These are phyloP conservation scores for Leptinotarsa texana DNA, from an alignment of 1,140 invertebrate species.

Conservation along the genomic window DNA sequence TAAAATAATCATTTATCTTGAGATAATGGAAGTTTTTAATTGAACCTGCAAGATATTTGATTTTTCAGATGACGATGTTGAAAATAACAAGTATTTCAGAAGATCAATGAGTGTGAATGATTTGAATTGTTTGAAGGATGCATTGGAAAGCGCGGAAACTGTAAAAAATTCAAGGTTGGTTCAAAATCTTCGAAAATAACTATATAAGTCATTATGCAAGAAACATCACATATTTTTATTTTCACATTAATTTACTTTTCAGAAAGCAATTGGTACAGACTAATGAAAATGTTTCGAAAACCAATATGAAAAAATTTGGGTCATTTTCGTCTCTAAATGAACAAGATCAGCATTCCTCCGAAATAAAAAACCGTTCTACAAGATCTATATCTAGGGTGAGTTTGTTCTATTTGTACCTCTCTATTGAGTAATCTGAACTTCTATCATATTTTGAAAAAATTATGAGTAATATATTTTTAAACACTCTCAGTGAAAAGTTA, in stretches of 20 bases:
- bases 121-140: slow-evolving; percentile 11
- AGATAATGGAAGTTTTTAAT: too few relatives aligned
- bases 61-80: too few relatives aligned
- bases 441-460: too few relatives aligned
- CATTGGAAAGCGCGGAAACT: not conserved
- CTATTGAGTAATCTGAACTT: not conserved
- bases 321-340: not conserved
- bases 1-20: too few relatives aligned
- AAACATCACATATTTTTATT: not conserved
- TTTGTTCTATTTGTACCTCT: not conserved
- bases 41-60: too few relatives aligned
- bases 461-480: too few relatives aligned
- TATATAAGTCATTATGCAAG: not conserved
- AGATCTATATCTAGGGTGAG: not conserved
- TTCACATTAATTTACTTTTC: not conserved
- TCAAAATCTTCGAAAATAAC: not conserved
- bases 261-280: not conserved
- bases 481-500: too few relatives aligned
- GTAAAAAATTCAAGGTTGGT: not conserved
- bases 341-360: not conserved
- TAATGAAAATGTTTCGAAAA: not conserved
- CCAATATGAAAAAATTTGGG: not conserved
- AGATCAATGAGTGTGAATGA: slow-evolving; percentile 10
- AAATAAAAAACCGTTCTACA: not conserved
- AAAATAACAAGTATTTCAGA: not conserved